Conservation (phyloP, 2,888 invertebrate species). For the Stenodema calcarata region DNA sequence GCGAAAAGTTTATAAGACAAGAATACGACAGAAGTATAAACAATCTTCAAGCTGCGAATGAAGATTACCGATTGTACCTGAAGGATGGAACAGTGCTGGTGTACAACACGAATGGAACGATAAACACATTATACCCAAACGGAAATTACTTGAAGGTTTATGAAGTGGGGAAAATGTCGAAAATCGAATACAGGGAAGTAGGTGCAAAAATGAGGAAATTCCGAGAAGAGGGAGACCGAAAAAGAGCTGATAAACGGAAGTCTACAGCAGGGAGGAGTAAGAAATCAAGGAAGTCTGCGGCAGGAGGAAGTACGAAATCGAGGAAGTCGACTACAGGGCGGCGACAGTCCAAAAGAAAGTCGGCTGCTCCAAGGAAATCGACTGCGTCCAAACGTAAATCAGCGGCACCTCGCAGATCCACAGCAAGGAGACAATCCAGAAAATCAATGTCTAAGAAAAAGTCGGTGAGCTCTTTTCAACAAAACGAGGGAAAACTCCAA, state of each 20-base stretch:
- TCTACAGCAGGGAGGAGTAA: neutral
- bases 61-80: neutral
- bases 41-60: neutral
- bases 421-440: neutral
- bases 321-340: neutral
- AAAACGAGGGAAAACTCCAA: neutral
- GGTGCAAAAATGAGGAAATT: neutral
- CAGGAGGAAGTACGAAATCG: no score
- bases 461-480: neutral
- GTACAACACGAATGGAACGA: neutral
- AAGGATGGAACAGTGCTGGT: conserved; percentile 10
- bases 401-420: neutral
- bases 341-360: neutral
- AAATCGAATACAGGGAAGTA: neutral
- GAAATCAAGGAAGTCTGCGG: neutral
- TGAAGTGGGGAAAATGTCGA: neutral
- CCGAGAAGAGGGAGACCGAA: neutral
- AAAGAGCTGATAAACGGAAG: neutral
- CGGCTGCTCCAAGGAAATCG: neutral
- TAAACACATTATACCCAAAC: neutral
- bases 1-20: neutral
- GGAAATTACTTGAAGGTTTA: neutral
- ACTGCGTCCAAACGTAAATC: conserved; percentile 1
- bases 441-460: neutral
- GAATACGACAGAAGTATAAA: conserved; percentile 5